These are phyloP conservation scores for Trachops cirrhosus DNA, from an alignment of 2,797 vertebrate genomes.

Conservation along the genomic window DNA sequence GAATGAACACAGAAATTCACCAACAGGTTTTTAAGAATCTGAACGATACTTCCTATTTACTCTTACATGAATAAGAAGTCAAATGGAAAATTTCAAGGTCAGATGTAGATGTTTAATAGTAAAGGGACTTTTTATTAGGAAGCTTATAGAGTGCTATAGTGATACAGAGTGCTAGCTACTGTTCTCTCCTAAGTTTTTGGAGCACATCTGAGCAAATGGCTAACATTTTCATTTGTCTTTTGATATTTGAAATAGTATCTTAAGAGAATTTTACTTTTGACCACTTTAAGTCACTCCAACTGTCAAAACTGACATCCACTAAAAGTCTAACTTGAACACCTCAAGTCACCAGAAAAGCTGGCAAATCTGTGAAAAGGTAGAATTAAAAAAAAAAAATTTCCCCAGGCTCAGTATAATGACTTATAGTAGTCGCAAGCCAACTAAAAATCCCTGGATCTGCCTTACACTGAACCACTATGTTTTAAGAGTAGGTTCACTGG, in stretches of 20 bases:
- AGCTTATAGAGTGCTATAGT: not conserved
- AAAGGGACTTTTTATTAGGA: not conserved
- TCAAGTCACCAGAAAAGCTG: not conserved
- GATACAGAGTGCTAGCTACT: not conserved
- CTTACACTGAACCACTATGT: not conserved
- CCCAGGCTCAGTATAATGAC: not conserved
- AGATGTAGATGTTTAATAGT: not conserved
- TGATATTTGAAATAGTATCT: not conserved
- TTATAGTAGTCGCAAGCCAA: not conserved
- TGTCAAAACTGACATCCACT: not conserved
- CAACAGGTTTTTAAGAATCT: not conserved
- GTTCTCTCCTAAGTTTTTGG: not conserved
- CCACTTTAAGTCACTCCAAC: not conserved
- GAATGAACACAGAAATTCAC: not conserved
- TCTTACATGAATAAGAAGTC: not conserved
- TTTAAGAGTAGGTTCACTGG: not conserved
- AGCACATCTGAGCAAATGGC: not conserved
- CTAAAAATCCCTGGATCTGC: not conserved
- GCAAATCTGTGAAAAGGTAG: not conserved
- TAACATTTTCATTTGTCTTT: not conserved
- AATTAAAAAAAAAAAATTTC: not conserved
- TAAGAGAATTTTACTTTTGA: not conserved
- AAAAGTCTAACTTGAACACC: not conserved
- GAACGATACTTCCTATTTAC: not conserved
- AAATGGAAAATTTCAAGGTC: not conserved